A percentile compares a stretch with the other conserved stretches of the same genome.
Conservation (phyloP, 2,113 vertebrate genomes). For the Albula glossodonta region DNA sequence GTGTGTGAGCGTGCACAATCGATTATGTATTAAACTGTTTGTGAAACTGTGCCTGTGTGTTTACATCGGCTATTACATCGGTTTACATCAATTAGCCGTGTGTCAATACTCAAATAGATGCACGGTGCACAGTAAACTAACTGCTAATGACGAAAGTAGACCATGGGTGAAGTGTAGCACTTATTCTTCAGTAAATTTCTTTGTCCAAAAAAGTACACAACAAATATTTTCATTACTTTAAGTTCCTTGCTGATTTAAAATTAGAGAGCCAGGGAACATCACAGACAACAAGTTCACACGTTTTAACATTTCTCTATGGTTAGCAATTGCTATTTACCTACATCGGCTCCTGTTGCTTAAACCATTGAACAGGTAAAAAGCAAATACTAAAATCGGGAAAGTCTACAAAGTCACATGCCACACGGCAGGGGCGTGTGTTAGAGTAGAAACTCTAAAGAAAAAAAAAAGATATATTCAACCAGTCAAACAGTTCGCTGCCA, state of each 20-base stretch:
- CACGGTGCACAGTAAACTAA: not conserved
- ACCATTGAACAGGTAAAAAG: not conserved
- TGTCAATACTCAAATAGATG: not conserved
- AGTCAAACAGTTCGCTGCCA: too few species aligned
- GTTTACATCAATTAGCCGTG: not conserved
- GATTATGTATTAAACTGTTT: not conserved
- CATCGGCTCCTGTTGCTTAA: not conserved
- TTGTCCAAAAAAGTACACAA: not conserved
- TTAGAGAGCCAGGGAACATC: not conserved
- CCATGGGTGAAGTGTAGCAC: not conserved
- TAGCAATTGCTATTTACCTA: not conserved
- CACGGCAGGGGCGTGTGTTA: too few species aligned
- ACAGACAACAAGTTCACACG: not conserved
- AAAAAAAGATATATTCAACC: too few species aligned
- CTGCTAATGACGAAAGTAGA: not conserved
- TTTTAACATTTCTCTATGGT: not conserved
- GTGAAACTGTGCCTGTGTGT: not conserved
- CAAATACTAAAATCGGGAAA: not conserved
- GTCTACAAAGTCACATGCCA: too few species aligned
- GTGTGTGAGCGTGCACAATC: conserved; percentile 6
- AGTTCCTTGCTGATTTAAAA: not conserved
- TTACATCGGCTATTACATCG: not conserved
- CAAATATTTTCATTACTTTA: not conserved
- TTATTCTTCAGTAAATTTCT: not conserved
- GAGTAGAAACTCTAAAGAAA: too few species aligned